phyloP scores from a whole-genome alignment of 2,797 vertebrate genomes.

The Chaetophractus vellerosus region DNA sequence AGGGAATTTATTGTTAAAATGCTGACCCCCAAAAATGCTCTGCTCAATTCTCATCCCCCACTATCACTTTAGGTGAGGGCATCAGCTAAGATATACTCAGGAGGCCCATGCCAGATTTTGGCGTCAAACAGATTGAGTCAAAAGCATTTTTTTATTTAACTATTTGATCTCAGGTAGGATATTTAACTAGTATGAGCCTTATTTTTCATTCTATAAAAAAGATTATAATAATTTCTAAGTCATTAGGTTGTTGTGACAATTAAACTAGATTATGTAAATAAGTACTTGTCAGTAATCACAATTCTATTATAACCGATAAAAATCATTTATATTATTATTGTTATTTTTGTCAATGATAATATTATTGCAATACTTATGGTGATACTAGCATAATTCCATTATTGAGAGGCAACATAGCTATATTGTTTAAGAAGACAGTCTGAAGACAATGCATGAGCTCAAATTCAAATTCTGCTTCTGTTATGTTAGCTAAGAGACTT shows the following conservation, averaged over 20 bases:
- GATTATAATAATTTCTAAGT: background rate
- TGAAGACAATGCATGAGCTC: background rate
- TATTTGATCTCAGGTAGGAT: background rate
- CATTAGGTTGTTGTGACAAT: background rate
- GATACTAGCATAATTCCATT: background rate
- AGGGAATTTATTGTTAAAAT: background rate
- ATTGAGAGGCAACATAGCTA: background rate
- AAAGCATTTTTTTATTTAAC: background rate
- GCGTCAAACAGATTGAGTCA: background rate
- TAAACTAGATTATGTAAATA: background rate
- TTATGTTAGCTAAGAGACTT: background rate
- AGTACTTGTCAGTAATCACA: background rate
- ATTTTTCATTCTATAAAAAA: conserved; percentile 23
- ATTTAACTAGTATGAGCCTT: background rate
- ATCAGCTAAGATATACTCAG: background rate
- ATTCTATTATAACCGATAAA: background rate
- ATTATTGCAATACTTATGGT: background rate
- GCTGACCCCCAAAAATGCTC: background rate
- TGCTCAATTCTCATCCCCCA: background rate
- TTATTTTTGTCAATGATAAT: background rate
- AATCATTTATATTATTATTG: background rate
- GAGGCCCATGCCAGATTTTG: background rate
- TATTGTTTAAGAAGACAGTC: background rate
- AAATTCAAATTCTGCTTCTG: background rate
- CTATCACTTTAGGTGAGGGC: background rate